These are phyloP conservation scores for Littorina saxatilis DNA, from an alignment of 1,140 invertebrate genomes.

Conservation along the genomic window DNA sequence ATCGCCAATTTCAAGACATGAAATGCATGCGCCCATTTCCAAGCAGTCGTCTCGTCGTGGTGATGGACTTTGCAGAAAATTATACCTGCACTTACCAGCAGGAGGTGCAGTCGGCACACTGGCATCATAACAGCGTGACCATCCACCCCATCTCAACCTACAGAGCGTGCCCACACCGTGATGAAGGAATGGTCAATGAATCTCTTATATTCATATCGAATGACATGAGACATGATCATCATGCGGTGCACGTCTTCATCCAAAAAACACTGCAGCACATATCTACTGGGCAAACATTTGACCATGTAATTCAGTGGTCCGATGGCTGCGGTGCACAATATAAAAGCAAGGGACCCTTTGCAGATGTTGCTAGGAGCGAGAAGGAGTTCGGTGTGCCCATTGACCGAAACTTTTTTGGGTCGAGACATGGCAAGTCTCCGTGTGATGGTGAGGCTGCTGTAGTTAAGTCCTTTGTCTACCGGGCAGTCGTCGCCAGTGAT, in stretches of 20 bases:
- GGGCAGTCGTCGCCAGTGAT: no score
- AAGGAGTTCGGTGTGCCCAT: constrained; percentile 20
- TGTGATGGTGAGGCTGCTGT: no score
- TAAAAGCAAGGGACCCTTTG: constrained; percentile 45
- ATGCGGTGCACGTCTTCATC: constrained; percentile 43
- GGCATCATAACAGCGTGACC: constrained; percentile 35
- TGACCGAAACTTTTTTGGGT: constrained; percentile 37
- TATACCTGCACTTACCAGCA: constrained; percentile 36
- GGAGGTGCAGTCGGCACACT: constrained; percentile 47
- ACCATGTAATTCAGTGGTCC: no score
- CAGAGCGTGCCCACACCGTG: neutral
- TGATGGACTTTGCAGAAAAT: constrained; percentile 50
- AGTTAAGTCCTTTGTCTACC: no score
- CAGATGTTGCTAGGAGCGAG: constrained; percentile 25
- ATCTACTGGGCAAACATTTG: neutral
- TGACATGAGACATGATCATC: constrained; percentile 49
- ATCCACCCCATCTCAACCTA: constrained; percentile 28
- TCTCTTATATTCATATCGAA: constrained; percentile 41
- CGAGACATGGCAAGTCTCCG: no score
- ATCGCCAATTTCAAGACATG: constrained; percentile 18
- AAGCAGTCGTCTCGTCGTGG: constrained; percentile 18
- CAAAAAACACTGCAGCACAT: constrained; percentile 19
- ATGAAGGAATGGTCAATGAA: constrained; percentile 37
- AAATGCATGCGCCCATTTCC: constrained; percentile 13
- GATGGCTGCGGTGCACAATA: constrained; percentile 49